Evolutionary conservation across 2,888 invertebrate species (phyloP), one percentile per base, ranked within the genome.

Genomic region (Petrolisthes cinctipes): DNA sequence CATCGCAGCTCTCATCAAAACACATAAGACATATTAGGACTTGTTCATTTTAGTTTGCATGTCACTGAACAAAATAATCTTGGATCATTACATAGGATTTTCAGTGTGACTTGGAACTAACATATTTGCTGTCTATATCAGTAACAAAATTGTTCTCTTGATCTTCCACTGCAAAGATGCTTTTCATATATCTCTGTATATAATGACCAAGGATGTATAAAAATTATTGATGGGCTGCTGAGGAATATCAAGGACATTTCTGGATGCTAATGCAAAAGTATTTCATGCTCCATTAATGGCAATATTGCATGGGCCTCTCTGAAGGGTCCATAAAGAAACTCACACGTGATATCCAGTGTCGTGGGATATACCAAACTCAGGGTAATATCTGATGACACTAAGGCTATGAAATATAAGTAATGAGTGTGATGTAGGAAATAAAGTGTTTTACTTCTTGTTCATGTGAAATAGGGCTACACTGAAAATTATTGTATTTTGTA

Each of bases 101-200:
- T 37, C 37, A 37, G 37, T 37, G 37, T 37, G 37, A 37, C 37
- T 37, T 37, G 37, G 37, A 37, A 37, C 37, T 2, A 37, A 37
- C 37, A 37, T 37, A 37, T 37, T 37, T 57, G 82, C 82, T 86
- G 37, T 37, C 2, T 37, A 37, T 37, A 37, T 37, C 37, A 37
- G 37, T 37, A 37, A 1, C 0, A 37, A 37, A 71, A 71, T 71
- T 14, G 71, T 71, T 20, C n/a, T 20, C 71, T 17, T 71, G 68
- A 79, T 85, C 85, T 85, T 85, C 79, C 85, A 85, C 54, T 85
- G 37, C 54, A 79, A 85, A 66, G 14, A 71, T 71, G 71, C 71
- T 71, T 71, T 71, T 11, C 71, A 71, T 71, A 71, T 71, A 61
- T 61, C 9, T 14, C 9, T 61, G 61, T 17, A 61, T 61, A 61